Conservation (phyloP, 2,113 vertebrate genomes). For the Lethenteron camtschaticum region DNA sequence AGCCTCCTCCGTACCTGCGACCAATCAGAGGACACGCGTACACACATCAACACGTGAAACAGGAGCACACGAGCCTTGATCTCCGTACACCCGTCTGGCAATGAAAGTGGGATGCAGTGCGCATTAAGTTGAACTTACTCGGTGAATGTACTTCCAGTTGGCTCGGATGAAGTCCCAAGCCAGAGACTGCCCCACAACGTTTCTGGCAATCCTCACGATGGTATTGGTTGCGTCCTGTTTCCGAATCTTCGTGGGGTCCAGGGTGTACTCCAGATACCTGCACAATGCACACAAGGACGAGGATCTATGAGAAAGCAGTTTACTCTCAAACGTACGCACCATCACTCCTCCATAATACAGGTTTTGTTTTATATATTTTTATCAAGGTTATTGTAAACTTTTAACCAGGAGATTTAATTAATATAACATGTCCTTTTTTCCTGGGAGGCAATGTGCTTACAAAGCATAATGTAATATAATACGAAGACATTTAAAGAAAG, state of each 20-base stretch:
- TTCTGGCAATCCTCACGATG: background rate
- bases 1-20: slow-evolving; percentile 49
- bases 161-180: background rate
- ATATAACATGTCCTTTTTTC: too few relatives aligned
- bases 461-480: too few relatives aligned
- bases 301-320: slow-evolving; percentile 16
- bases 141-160: background rate
- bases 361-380: too few relatives aligned
- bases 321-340: slow-evolving; percentile 23
- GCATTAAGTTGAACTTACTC: background rate
- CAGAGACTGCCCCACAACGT: slow-evolving; percentile 4
- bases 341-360: too few relatives aligned
- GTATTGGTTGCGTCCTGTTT: background rate
- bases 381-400: too few relatives aligned
- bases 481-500: too few relatives aligned
- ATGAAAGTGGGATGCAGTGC: background rate
- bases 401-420: too few relatives aligned
- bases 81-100: background rate
- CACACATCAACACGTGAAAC: background rate
- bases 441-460: too few relatives aligned
- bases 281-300: background rate
- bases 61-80: background rate
- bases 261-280: background rate
- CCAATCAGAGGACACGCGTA: slow-evolving; percentile 6
- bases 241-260: background rate